These are phyloP conservation scores for Empidonax traillii DNA, from an alignment of 2,113 vertebrate species.

Conservation along the genomic window DNA sequence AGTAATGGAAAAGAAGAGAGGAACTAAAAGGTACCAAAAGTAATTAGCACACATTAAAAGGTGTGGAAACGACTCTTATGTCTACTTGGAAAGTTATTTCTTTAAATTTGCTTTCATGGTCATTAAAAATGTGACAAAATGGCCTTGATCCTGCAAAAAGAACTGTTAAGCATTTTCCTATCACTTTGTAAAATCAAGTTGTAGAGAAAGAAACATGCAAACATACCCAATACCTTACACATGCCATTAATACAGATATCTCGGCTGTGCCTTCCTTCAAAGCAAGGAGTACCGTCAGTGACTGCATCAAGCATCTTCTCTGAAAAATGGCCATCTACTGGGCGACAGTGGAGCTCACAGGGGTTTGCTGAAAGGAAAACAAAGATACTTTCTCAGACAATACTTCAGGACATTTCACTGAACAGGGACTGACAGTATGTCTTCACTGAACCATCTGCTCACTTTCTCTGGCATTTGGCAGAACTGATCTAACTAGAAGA, in stretches of 20 bases:
- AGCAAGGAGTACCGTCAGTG: slow-evolving; percentile 94
- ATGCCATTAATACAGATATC: slow-evolving; percentile 97
- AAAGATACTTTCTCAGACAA: not conserved
- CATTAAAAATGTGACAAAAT: not conserved
- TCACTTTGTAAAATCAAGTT: slow-evolving; percentile 1
- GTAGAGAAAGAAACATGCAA: slow-evolving; percentile 83
- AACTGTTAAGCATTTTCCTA: not conserved
- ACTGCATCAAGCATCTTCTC: slow-evolving; percentile 96
- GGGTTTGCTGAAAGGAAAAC: slow-evolving; percentile 79
- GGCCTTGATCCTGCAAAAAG: not conserved
- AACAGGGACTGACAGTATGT: not conserved
- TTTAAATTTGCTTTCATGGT: not conserved
- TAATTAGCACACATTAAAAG: not conserved
- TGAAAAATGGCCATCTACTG: slow-evolving; percentile 83
- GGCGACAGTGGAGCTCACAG: slow-evolving; percentile 93
- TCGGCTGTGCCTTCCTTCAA: slow-evolving; percentile 86
- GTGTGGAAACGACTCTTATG: rapidly evolving
- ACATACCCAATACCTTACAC: slow-evolving; percentile 99
- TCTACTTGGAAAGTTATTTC: not conserved
- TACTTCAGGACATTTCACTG: rapidly evolving
- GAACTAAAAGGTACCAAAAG: not conserved
- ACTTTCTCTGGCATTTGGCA: not conserved
- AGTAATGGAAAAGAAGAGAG: not conserved
- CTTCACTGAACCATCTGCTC: not conserved
- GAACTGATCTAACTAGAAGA: not conserved